Evolutionary conservation across 2,113 vertebrate genomes (phyloP).

Genomic region (Mesitornis unicolor): DNA sequence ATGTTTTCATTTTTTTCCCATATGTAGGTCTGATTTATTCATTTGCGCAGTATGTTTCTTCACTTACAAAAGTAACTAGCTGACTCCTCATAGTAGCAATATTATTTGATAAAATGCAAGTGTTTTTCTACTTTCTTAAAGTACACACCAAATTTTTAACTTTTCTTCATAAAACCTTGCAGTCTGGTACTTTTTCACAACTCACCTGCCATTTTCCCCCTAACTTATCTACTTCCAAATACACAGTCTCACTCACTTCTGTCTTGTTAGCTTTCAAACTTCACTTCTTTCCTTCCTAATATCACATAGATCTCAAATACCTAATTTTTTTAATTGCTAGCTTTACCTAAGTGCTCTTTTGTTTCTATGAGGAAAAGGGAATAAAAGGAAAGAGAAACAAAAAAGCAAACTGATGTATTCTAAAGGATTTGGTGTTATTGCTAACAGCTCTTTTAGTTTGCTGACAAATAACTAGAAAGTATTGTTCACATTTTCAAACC

Average conservation of each 20-base stretch:
- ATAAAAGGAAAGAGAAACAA: background rate
- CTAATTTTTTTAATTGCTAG: background rate
- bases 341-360: background rate
- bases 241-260: background rate
- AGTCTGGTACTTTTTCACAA: background rate
- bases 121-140: background rate
- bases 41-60: slow-evolving; percentile 6
- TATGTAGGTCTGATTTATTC: background rate
- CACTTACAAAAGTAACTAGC: background rate
- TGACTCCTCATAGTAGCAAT: background rate
- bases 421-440: background rate
- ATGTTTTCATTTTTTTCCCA: background rate
- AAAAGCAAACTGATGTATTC: background rate
- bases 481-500: background rate
- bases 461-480: background rate
- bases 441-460: background rate
- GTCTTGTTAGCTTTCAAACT: background rate
- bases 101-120: background rate
- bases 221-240: background rate
- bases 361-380: background rate
- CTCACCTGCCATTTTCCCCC: background rate
- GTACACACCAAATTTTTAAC: background rate
- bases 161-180: background rate
- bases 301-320: background rate
- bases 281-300: background rate